Evolutionary conservation across 1,140 invertebrate species (phyloP), one percentile per base, ranked within the genome.

Genomic region (Danaus plexippus): DNA sequence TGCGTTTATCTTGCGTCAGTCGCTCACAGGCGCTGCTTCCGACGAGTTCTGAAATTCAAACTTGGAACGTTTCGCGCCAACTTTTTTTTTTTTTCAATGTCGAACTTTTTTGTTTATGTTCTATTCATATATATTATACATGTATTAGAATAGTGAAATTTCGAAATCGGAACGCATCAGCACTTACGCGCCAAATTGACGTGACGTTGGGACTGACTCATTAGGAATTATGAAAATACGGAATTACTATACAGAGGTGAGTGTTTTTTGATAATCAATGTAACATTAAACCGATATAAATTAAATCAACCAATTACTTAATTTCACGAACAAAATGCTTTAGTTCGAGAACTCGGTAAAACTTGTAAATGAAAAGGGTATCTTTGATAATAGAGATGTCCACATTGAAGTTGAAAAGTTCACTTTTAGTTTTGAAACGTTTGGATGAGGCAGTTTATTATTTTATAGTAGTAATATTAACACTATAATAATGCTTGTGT

Each of bases 221-320:
- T 52, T 56, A 15, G 62, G 67, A 76, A 85, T 77, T 77, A 85
- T 85, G 82, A 85, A 85, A 83, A 78, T 85, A 52, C 52, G 61
- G 47, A 80, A 73, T 71, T 80, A 70, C 64, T 83, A 79, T 69
- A 64, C 69, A 63, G 76, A 84, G 76, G 82, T 85, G 52, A 81
- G 73, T 67, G 43, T 60, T 15, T 15, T 15, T 15, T 1, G 3
- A 15, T 15, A 15, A 15, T 15, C 15, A 3, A 15, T 15, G 15
- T 15, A 15, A 15, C 15, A 15, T 15, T 15, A 15, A 15, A 15
- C 15, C 15, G 3, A 15, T 15, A 15, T 15, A 15, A 15, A 15
- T 15, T 15, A 15, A 15, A 15, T 15, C 15, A 15, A 15, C 15
- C 15, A 15, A 15, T 15, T 15, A 15, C 15, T 15, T 15, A 15